Percentiles rank a stretch among this genome's conserved stretches.
Evolutionary conservation across 64 coral and sea anemone species (phyloP).

Genomic region (Exaiptasia diaphana): DNA sequence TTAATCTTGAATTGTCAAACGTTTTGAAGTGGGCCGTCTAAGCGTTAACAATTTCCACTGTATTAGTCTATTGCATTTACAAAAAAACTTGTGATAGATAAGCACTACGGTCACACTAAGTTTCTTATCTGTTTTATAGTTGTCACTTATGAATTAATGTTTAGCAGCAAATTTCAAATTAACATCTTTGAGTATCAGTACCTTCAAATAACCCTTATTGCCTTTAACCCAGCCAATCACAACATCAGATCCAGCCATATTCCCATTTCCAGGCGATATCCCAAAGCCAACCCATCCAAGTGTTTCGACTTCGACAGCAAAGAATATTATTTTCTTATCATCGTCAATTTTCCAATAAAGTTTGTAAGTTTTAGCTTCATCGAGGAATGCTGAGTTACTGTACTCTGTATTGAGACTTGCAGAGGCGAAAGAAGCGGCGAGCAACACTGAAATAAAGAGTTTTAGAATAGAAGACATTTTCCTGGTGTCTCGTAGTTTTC

Average conservation of each 20-base stretch:
- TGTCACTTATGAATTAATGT: too few relatives aligned
- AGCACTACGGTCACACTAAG: too few relatives aligned
- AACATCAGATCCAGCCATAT: conserved; percentile 60
- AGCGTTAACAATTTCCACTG: too few relatives aligned
- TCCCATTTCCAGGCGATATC: conserved; percentile 52
- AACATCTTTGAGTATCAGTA: too few relatives aligned
- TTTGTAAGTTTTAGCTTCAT: conserved; percentile 1
- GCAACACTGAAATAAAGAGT: background rate
- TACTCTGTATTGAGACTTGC: conserved; percentile 22
- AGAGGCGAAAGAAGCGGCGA: background rate
- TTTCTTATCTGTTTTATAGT: too few relatives aligned
- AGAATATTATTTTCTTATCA: conserved; percentile 13
- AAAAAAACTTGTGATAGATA: too few relatives aligned
- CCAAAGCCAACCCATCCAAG: conserved; percentile 77
- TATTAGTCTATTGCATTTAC: too few relatives aligned
- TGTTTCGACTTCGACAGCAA: conserved; percentile 66
- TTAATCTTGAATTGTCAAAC: too few relatives aligned
- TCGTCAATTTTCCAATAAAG: conserved; percentile 63
- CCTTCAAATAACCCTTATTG: conserved; percentile 57
- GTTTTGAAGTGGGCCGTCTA: too few relatives aligned
- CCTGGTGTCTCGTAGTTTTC: too few relatives aligned
- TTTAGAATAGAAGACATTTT: background rate
- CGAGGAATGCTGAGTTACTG: conserved; percentile 46
- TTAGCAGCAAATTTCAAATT: too few relatives aligned
- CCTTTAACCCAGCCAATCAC: conserved; percentile 72